Evolutionary conservation across 2,797 vertebrate genomes (phyloP).

Genomic region (Gobio occitaniae): DNA sequence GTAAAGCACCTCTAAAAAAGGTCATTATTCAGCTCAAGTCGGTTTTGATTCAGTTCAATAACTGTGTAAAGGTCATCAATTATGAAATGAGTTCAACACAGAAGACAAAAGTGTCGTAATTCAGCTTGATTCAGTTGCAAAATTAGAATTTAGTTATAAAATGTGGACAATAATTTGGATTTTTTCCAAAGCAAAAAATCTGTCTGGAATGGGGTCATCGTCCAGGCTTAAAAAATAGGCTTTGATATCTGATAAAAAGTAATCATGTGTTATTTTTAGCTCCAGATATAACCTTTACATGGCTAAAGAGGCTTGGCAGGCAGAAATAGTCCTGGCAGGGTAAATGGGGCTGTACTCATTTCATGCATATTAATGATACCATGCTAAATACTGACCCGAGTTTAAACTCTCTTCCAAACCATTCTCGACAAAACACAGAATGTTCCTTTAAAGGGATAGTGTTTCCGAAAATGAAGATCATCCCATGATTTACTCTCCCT

Average conservation of each 20-base stretch:
- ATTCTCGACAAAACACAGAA: neutral
- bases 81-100: too few relatives aligned
- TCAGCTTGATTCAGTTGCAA: neutral
- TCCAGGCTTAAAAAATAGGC: conserved; percentile 60
- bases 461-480: too few relatives aligned
- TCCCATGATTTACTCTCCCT: too few relatives aligned
- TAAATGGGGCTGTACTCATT: conserved; percentile 42
- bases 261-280: conserved; percentile 69
- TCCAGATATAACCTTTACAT: conserved; percentile 62
- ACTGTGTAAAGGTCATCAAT: too few relatives aligned
- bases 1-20: too few relatives aligned
- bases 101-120: neutral
- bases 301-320: conserved; percentile 51
- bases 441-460: neutral
- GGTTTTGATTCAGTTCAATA: too few relatives aligned
- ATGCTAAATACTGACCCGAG: conserved; percentile 66
- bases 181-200: conserved; percentile 3
- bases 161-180: neutral
- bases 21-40: too few relatives aligned
- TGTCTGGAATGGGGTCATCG: conserved; percentile 59
- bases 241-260: conserved; percentile 55
- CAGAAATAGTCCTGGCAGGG: conserved; percentile 66
- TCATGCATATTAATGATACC: conserved; percentile 47
- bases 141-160: neutral
- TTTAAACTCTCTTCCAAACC: conserved; percentile 38